These are phyloP conservation scores for Orthosia incerta DNA, from an alignment of 2,888 invertebrate genomes.

Conservation along the genomic window DNA sequence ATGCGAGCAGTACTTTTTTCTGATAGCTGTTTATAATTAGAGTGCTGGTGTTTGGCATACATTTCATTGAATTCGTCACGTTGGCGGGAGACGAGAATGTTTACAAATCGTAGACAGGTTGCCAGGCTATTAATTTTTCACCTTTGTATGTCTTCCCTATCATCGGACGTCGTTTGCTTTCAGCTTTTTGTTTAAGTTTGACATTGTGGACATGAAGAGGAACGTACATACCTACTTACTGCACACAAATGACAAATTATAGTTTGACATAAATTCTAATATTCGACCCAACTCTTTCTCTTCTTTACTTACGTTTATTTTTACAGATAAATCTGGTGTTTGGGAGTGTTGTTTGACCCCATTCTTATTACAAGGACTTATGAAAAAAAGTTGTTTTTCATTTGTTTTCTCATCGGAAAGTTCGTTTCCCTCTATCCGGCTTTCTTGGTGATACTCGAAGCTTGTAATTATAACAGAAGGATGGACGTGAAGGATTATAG, in stretches of 20 bases:
- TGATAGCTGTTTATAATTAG: conserved; percentile 82
- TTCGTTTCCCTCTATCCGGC: conserved; percentile 58
- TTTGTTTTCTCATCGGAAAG: conserved; percentile 58
- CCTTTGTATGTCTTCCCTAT: conserved; percentile 65
- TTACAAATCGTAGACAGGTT: conserved; percentile 72
- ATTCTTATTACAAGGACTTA: conserved; percentile 57
- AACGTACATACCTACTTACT: conserved; percentile 8
- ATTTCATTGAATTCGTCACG: conserved; percentile 80
- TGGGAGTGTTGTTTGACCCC: conserved; percentile 56
- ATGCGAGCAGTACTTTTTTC: conserved; percentile 74
- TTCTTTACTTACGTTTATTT: conserved; percentile 40
- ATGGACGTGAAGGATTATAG: conserved; percentile 70
- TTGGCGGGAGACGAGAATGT: conserved; percentile 74
- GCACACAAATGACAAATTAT: conserved; percentile 37
- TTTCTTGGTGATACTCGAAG: conserved; percentile 42
- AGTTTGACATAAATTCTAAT: conserved; percentile 44
- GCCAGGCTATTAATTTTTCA: conserved; percentile 72
- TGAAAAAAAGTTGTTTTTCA: conserved; percentile 46
- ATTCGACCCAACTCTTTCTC: conserved; percentile 17
- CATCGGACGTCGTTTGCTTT: conserved; percentile 45
- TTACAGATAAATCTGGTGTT: conserved; percentile 41
- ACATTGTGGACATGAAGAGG: conserved; percentile 33
- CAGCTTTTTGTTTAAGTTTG: conserved; percentile 48
- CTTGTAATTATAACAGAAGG: conserved; percentile 71
- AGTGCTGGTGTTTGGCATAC: conserved; percentile 80